Percentiles rank a stretch among this genome's conserved stretches.
These are phyloP conservation scores for Scaptomyza montana DNA, from an alignment of 1,140 invertebrate species.

Conservation along the genomic window DNA sequence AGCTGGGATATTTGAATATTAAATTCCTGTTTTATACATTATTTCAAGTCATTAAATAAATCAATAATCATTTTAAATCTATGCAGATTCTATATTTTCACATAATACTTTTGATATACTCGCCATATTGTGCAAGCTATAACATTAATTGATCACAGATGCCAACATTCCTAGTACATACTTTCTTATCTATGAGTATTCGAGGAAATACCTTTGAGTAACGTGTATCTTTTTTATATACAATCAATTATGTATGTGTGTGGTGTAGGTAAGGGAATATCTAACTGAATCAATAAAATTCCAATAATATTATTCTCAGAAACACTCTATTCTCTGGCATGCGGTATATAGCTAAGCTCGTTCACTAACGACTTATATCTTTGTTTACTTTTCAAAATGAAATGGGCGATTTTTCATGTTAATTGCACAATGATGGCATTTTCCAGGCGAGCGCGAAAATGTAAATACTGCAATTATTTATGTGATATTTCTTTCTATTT, in stretches of 20 bases:
- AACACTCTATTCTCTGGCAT: slow-evolving; percentile 7
- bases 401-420: slow-evolving; percentile 20
- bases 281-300: not conserved
- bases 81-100: too few relatives aligned
- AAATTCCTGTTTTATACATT: too few relatives aligned
- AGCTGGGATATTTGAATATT: too few relatives aligned
- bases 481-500: slow-evolving; percentile 13
- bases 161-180: not conserved
- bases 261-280: not conserved
- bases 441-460: slow-evolving; percentile 27
- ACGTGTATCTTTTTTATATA: not conserved
- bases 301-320: not conserved
- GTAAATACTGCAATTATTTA: slow-evolving; percentile 44
- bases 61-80: too few relatives aligned
- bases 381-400: slow-evolving; percentile 19
- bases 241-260: not conserved
- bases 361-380: not conserved
- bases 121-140: too few relatives aligned
- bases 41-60: too few relatives aligned
- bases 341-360: not conserved
- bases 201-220: not conserved
- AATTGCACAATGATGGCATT: slow-evolving; percentile 30
- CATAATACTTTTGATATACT: too few relatives aligned
- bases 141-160: too few relatives aligned
- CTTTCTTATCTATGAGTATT: not conserved